phyloP scores from a whole-genome alignment of 2,113 vertebrate genomes.

The Aphyosemion australe region DNA sequence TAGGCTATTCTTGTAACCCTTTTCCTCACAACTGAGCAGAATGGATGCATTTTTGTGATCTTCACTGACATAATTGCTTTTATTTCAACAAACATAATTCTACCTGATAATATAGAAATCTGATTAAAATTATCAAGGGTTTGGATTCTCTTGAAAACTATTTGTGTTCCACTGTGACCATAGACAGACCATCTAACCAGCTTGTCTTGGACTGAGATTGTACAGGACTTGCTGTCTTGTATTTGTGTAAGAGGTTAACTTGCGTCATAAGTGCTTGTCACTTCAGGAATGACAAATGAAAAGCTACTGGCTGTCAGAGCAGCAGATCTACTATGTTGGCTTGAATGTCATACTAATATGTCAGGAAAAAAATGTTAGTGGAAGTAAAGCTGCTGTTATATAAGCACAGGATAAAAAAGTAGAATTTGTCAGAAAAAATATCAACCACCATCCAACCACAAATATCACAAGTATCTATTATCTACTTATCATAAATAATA shows the following conservation, averaged over 20 bases:
- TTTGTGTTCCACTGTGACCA: no score
- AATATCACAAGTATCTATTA: no score
- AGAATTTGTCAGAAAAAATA: no score
- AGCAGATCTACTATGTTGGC: background rate
- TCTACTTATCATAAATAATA: no score
- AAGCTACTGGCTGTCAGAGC: background rate
- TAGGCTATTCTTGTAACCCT: no score
- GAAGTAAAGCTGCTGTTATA: background rate
- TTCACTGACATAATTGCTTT: background rate
- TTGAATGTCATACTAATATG: background rate
- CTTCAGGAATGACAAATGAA: background rate
- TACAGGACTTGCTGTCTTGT: background rate
- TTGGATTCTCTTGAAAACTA: no score
- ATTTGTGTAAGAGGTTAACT: background rate
- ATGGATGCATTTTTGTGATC: conserved; percentile 6
- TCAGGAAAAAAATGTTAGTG: background rate
- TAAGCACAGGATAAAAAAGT: background rate
- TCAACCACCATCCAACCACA: no score
- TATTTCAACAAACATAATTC: background rate
- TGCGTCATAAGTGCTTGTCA: background rate
- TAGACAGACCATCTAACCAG: no score
- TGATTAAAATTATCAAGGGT: background rate
- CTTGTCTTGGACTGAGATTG: no score
- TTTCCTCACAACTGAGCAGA: conserved; percentile 11
- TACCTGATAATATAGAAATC: background rate